Evolutionary conservation across 2,113 vertebrate species (phyloP), one percentile per base, ranked within the genome.

Genomic region (Dipodomys stephensi): DNA sequence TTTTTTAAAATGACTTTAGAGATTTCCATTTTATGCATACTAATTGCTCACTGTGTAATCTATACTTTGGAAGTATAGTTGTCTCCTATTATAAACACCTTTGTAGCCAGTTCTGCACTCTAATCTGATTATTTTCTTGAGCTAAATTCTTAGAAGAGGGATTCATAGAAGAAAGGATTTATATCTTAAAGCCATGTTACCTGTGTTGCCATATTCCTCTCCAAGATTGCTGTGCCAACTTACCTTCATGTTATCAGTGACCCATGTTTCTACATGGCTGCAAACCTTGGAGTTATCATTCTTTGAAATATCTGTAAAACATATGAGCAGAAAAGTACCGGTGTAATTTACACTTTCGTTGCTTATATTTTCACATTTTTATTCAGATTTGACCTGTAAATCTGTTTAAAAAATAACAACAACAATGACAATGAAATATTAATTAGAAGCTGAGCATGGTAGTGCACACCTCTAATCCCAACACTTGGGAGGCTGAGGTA

Each of bases 61-160:
- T 72, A 28, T 4, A 3, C 78, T 74, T 46, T 64, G 68, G 32
- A 35, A 49, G 65, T 46, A 79, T 53, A 62, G 62, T 74, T 88
- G 79, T 85, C 46, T 90, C 67, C 39, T 90, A 1, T 71, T 35
- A 65, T 35, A 83, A 79, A 74, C 39, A 90, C 25, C n/a, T 83
- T 46, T 35, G 13, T 39, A 64, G 85, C 27, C n/a, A 39, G n/a
- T 64, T 73, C 83, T 39, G 32, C 79, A 57, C 19, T 83, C 44
- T 19, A 76, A 35, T 69, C 67, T 87, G 74, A 90, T 91, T 87
- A 28, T n/a, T 90, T 90, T 20, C 57, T 92, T 90, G 82, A 78
- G 28, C 69, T 65, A 35, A 90, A 44, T 65, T 87, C 76, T 69
- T 83, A 60, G 15, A 65, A 60, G 27, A 60, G 18, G 44, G 35